Evolutionary conservation across 2,113 vertebrate species (phyloP), one percentile per base, ranked within the genome.

Genomic region (Cisticola juncidis): DNA sequence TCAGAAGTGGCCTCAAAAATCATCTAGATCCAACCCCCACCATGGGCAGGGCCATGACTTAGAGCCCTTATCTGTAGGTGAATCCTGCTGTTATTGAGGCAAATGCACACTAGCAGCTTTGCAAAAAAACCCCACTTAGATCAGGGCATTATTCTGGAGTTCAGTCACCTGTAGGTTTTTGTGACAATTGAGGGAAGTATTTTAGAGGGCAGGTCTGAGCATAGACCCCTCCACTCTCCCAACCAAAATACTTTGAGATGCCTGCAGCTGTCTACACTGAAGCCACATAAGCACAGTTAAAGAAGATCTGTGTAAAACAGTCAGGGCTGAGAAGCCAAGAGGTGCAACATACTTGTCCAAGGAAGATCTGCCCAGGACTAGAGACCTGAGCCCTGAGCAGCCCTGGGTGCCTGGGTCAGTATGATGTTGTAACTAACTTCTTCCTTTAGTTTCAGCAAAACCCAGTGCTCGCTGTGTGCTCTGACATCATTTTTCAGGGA

Each of bases 401-500:
- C 51, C 1, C 0, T 6, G 21, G 31, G 23, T 48, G 21, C 26
- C 31, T 7, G 9, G 12, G 1, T 8, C 13, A 0, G 1, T 21
- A 28, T 26, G 42, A 61, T 9, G 29, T 12, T 47, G 12, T 40
- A 74, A 74, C 25, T 69, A 88, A 21, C 12, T 26, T 58, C 65
- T 65, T n/a, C 31, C 58, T n/a, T 60, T 28, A 28, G 21, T 48
- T 44, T 60, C 60, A 47, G 68, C 35, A 48, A 76, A 86, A 22
- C 24, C 0, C 20, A 44, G 5, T 14, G 9, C 22, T 12, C 20
- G 40, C 33, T 26, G 31, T 23, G 47, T 29, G 47, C 68, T 62
- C 53, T 36, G 64, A n/a, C 33, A 42, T 5, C 0, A 16, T 18
- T 70, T n/a, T 36, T n/a, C 88, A 54, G 53, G 5, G 47, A 58